Base-by-base conservation (phyloP, 2,797 vertebrate genomes). In the Pseudopleuronectes americanus region DNA sequence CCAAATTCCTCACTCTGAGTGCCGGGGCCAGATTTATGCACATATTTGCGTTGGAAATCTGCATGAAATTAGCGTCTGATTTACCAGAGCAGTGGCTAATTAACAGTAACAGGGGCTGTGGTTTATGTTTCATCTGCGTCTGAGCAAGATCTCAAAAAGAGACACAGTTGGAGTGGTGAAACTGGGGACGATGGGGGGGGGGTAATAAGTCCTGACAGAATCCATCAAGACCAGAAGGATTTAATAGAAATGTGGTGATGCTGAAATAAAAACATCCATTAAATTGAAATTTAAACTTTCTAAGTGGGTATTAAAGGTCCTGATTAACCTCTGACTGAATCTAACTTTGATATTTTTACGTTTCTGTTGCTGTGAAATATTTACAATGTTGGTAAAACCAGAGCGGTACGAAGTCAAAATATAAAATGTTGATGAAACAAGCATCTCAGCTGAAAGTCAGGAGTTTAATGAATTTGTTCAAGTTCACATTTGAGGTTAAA, bases 51-150 rank as follows among this genome's bases (percentile, higher is more conserved):
- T 19, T 23, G 17, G 23, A 74, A 84, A 90, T 87, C 79, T 85
- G 83, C 87, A 89, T 91, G 61, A 87, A 89, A 90, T 89, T 74
- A 87, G 72, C 57, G 24, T 79, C 74, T 76, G 65, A 87, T 79
- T 87, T 60, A 79, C 57, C 64, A 45, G 86, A 85, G 72, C 66
- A 77, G 72, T 1, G 23, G 62, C 82, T 88, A 86, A 90, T 90
- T 83, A 87, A 73, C 65, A 76, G 65, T 52, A 82, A 79, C 81
- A 66, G 79, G 67, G 75, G 76, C 76, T 66, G 67, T 79, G 67
- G 81, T 79, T 81, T 84, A 80, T 74, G 61, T 67, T 45, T 57
- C 55, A 54, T 58, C 63, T 76, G 48, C 62, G 76, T 61, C 63
- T 51, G 69, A 81, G 80, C 51, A 6, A 72, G 67, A 74, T 65